Conservation (phyloP, 2,113 vertebrate genomes). For the Egretta garzetta region DNA sequence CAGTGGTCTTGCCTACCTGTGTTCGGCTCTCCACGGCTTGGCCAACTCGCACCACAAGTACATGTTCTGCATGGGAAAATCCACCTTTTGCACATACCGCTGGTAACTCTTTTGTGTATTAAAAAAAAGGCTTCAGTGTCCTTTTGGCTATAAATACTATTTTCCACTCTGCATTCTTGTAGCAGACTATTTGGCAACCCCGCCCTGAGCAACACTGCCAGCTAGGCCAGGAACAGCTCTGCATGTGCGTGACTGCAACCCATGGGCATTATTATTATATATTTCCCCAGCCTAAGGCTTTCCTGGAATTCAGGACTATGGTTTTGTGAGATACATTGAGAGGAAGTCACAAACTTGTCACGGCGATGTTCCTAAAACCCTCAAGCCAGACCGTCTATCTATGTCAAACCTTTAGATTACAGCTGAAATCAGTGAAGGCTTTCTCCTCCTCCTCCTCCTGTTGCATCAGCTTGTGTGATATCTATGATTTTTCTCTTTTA, state of each 20-base stretch:
- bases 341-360: neutral
- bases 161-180: neutral
- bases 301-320: neutral
- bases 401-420: neutral
- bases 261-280: fast-evolving
- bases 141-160: neutral
- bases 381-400: neutral
- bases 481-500: neutral
- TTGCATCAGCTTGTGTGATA: neutral
- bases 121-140: neutral
- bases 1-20: neutral
- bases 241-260: neutral
- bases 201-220: neutral
- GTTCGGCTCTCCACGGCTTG: neutral
- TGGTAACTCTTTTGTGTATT: neutral
- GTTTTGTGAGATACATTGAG: neutral
- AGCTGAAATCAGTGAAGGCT: neutral
- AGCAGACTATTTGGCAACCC: neutral
- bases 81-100: neutral
- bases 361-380: neutral
- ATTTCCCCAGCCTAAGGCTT: neutral
- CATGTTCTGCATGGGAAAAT: neutral
- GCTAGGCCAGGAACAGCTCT: neutral
- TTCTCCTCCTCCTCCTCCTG: neutral
- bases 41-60: neutral